Evolutionary conservation across 64 coral and sea anemone genomes (phyloP).

Genomic region (Trachythela sp.): DNA sequence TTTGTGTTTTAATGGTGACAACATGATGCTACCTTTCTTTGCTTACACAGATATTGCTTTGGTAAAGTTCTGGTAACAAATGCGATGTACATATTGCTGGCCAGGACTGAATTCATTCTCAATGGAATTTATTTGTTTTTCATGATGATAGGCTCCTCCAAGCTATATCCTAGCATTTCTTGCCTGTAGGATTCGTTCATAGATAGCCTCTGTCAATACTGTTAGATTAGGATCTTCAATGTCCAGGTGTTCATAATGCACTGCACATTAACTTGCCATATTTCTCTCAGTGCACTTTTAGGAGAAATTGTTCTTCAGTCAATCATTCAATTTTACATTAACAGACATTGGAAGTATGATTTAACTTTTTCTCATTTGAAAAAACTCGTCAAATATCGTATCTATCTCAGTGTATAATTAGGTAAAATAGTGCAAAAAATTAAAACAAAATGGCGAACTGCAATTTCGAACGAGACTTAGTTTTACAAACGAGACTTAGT

Average conservation of each 20-base stretch:
- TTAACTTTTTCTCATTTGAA: too few relatives aligned
- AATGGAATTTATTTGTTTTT: not conserved
- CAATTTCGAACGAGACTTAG: too few relatives aligned
- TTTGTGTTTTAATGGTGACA: not conserved
- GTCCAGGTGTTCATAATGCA: not conserved
- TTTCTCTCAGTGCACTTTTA: not conserved
- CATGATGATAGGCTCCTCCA: not conserved
- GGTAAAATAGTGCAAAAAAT: too few relatives aligned
- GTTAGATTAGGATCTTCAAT: not conserved
- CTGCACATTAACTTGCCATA: not conserved
- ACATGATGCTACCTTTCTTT: not conserved
- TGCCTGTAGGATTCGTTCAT: conserved; percentile 1
- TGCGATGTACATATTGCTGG: not conserved
- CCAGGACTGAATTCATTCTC: not conserved
- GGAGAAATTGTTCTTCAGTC: not conserved
- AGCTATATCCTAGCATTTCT: not conserved
- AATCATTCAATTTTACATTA: not conserved
- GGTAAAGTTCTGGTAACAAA: not conserved
- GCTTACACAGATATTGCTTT: not conserved
- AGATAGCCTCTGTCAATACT: not conserved
- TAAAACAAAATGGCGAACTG: too few relatives aligned
- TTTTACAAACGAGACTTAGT: too few relatives aligned
- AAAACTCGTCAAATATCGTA: too few relatives aligned
- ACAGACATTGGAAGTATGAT: not conserved
- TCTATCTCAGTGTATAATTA: too few relatives aligned